A percentile compares a stretch with the other conserved stretches of the same genome.
Conservation (phyloP, 2,797 vertebrate species). For the Poecile montanus region DNA sequence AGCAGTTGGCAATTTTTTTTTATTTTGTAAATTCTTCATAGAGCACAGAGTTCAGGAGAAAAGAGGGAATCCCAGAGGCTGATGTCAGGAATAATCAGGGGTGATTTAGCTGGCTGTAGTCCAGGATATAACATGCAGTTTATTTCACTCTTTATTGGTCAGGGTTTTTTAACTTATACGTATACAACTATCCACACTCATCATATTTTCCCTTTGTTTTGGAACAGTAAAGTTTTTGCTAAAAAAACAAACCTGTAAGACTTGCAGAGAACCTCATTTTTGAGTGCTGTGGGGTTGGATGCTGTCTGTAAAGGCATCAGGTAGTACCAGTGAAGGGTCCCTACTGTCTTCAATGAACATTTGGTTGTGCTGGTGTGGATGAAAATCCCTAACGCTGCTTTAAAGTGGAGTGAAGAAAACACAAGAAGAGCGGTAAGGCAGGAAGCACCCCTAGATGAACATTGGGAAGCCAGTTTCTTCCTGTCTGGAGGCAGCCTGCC, state of each 20-base stretch:
- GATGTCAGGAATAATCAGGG: constrained; percentile 40
- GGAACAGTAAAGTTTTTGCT: background rate
- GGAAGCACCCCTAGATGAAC: background rate
- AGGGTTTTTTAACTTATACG: background rate
- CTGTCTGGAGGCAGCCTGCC: background rate
- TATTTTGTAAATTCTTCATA: constrained; percentile 44
- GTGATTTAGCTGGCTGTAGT: constrained; percentile 25
- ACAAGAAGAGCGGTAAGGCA: background rate
- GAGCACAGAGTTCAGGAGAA: background rate
- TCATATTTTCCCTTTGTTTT: background rate
- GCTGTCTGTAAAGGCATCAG: background rate
- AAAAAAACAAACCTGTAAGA: background rate
- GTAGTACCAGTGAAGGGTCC: background rate
- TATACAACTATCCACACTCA: background rate
- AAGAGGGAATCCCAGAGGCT: constrained; percentile 47
- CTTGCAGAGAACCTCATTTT: background rate
- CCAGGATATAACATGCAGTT: background rate
- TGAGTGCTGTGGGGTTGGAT: accelerated
- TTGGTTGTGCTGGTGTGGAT: background rate
- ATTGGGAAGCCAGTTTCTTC: background rate
- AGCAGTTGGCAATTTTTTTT: constrained; percentile 56
- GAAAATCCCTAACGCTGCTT: background rate
- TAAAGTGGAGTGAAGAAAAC: background rate
- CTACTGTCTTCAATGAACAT: background rate
- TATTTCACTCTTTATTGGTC: background rate